Conservation (phyloP, 2,888 invertebrate species). For the Troides helena region DNA sequence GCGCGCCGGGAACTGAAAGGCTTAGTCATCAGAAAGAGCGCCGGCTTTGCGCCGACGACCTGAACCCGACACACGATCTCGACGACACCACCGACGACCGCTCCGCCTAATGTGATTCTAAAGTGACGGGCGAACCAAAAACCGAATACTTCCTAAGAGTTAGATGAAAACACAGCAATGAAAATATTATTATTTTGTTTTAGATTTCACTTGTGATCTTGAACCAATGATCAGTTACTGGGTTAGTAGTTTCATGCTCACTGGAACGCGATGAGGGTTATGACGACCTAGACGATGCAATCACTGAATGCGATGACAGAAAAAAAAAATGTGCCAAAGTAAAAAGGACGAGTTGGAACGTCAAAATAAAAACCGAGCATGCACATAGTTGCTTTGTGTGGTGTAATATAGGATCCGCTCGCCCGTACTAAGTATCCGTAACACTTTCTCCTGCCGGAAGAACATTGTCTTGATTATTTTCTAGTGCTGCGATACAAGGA, state of each 20-base stretch:
- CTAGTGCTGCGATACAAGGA: conserved; percentile 55
- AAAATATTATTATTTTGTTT: neutral
- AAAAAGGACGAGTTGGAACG: conserved; percentile 49
- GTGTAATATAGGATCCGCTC: conserved; percentile 69
- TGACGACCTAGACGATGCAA: conserved; percentile 65
- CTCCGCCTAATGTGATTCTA: neutral
- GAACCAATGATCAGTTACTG: neutral
- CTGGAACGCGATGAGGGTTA: conserved; percentile 33
- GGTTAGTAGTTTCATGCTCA: neutral
- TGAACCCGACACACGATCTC: neutral
- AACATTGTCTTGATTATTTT: conserved; percentile 58
- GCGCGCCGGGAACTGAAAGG: conserved; percentile 95
- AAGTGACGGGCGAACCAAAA: neutral
- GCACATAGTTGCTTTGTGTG: conserved; percentile 53
- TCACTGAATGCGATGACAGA: conserved; percentile 77
- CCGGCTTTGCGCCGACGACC: conserved; percentile 19
- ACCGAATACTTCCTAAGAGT: neutral
- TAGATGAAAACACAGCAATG: neutral
- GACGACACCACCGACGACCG: conserved; percentile 32
- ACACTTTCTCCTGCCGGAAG: conserved; percentile 66
- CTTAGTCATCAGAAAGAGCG: conserved; percentile 49
- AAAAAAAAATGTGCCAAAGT: conserved; percentile 62
- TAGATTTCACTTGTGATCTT: neutral
- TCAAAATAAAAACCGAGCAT: conserved; percentile 59
- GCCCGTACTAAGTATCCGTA: conserved; percentile 70